Conservation (phyloP, 2,797 vertebrate species). For the Anguilla anguilla region DNA sequence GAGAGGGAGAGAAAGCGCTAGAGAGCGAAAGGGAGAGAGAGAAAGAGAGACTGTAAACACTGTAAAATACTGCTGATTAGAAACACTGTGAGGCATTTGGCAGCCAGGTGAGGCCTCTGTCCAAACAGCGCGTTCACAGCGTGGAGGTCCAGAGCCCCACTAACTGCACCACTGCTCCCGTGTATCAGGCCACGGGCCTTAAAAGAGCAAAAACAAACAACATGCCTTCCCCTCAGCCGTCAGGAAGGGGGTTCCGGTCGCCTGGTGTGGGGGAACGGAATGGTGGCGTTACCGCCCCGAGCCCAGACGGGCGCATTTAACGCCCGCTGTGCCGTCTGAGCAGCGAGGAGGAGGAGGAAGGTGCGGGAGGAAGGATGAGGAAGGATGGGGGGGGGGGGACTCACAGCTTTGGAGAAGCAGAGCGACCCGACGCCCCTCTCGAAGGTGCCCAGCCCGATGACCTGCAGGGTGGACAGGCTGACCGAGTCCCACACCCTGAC, state of each 20-base stretch:
- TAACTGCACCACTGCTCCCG: not conserved
- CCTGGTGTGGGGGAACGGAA: not conserved
- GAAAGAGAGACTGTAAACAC: not conserved
- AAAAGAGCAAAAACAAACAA: not conserved
- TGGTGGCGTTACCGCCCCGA: not conserved
- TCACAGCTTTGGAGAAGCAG: conserved; percentile 96
- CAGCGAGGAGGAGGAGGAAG: not conserved
- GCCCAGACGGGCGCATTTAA: not conserved
- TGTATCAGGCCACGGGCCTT: not conserved
- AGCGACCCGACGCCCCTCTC: conserved; percentile 94
- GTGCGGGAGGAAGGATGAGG: not conserved
- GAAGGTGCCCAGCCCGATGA: conserved; percentile 91
- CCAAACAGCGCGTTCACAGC: conserved; percentile 9
- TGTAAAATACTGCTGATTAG: conserved; percentile 40
- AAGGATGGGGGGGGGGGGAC: conserved; percentile 48
- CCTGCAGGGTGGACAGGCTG: conserved; percentile 85
- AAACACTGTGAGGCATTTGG: conserved; percentile 36
- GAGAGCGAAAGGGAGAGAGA: not conserved
- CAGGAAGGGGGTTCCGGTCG: not conserved
- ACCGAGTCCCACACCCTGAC: conserved; percentile 97
- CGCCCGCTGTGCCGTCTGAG: not conserved
- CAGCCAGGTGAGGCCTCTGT: conserved; percentile 27
- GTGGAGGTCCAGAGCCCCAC: not conserved
- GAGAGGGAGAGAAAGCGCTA: not conserved
- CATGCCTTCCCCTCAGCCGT: not conserved